Base-by-base conservation (phyloP, 2,113 vertebrate genomes). In the Agapornis roseicollis region DNA sequence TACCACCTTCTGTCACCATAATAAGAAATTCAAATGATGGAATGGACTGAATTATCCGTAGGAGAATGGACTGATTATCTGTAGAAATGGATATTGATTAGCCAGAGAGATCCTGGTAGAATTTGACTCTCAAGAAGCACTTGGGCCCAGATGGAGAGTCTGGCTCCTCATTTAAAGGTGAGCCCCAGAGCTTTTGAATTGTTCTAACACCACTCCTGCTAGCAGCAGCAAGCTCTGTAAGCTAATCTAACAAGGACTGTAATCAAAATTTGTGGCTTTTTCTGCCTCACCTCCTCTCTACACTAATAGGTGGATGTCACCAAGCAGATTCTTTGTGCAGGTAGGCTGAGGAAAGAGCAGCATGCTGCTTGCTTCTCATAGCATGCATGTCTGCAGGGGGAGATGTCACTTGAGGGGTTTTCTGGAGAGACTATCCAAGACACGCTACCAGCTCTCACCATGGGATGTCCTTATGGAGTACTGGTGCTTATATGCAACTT, bases 351-450 rank as follows among this genome's bases (percentile, higher is more conserved):
- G 31, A 42, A 53, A 66, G 20, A 42, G n/a, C 23, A 61, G 3
- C 1, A 1, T 12, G 55, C 10, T 58, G 17, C 27, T 55, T 68
- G 28, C 22, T 90, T 61, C 39, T 47, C 27, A 2, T 1, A 76
- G 60, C 16, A 47, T 0, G 4, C 2, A 1, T 17, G 42, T 27
- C 19, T 6, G 1, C 15, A 41, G 39, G 44, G 15, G 39, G 6
- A 72, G 17, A 28, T 17, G 18, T 35, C 71, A 17, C 11, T n/a
- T 20, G n/a, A 56, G 25, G 7, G 24, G 4, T 52, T 28, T 90
- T 66, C 44, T 56, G 46, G 31, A 77, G 56, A 73, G 23, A 42
- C 37, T 56, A n/a, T n/a, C 12, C 76, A n/a, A 33, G 47, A 52
- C 22, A 76, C 9, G 20, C 9, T 53, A 12, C 18, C 8, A 11